Conservation (phyloP, 1,140 invertebrate genomes). For the Trachymyrmex septentrionalis region DNA sequence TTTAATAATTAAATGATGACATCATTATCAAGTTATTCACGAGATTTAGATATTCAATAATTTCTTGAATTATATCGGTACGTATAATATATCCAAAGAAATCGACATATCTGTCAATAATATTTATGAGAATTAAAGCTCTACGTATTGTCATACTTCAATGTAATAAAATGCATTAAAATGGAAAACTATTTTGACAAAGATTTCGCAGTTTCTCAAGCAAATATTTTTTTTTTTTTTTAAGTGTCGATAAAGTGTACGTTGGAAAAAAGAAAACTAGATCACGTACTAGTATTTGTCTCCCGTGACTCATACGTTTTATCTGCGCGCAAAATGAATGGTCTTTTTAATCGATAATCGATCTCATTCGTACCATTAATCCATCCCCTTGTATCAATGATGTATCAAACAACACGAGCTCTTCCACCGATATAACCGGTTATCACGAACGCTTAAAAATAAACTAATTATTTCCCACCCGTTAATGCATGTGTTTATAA, state of each 20-base stretch:
- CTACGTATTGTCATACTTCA: no score
- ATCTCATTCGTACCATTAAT: slow-evolving; percentile 4
- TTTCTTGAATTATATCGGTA: not conserved
- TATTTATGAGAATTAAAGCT: not conserved
- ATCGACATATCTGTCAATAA: not conserved
- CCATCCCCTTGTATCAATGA: slow-evolving; percentile 1
- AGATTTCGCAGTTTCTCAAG: not conserved
- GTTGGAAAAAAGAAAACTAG: slow-evolving; percentile 1
- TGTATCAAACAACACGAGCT: slow-evolving; percentile 1
- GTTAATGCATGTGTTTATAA: not conserved
- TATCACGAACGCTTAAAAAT: slow-evolving; percentile 20
- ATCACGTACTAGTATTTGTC: not conserved
- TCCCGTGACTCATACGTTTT: slow-evolving; percentile 22
- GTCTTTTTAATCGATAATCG: slow-evolving; percentile 22
- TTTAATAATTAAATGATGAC: not conserved
- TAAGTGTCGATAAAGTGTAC: not conserved
- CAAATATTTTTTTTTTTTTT: not conserved
- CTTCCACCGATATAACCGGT: not conserved
- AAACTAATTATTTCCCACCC: not conserved
- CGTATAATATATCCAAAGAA: not conserved
- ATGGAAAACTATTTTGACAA: not conserved
- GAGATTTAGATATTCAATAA: not conserved
- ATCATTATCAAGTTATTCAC: not conserved
- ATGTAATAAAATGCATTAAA: not conserved
- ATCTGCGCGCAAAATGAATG: slow-evolving; percentile 29